Conservation (phyloP, 2,113 vertebrate species). For the Polyodon spathula region DNA sequence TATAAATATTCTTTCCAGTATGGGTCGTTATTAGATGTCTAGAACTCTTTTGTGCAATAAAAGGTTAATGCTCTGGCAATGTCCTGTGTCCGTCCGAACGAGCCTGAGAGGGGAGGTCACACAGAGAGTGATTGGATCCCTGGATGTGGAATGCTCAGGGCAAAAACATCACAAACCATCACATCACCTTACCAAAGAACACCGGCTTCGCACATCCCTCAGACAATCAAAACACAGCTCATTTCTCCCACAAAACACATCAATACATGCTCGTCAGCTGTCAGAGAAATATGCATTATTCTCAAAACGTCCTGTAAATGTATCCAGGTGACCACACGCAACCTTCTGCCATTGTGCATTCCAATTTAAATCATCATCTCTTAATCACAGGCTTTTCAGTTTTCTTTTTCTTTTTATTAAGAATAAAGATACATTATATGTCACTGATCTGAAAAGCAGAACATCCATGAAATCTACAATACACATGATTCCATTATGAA, state of each 20-base stretch:
- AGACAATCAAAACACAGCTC: slow-evolving; percentile 55
- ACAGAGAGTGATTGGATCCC: not conserved
- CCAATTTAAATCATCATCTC: too few relatives aligned
- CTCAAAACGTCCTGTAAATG: slow-evolving; percentile 52
- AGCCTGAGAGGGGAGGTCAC: not conserved
- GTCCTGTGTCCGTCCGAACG: not conserved
- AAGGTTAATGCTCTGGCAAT: not conserved
- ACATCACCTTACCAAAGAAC: slow-evolving; percentile 34
- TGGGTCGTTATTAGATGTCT: too few relatives aligned
- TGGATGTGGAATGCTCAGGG: not conserved
- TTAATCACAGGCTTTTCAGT: too few relatives aligned
- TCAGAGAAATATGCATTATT: slow-evolving; percentile 61
- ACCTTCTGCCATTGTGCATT: not conserved
- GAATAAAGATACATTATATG: too few relatives aligned
- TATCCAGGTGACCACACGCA: slow-evolving; percentile 20
- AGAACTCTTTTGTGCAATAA: not conserved
- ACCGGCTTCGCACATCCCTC: slow-evolving; percentile 23
- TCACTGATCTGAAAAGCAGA: too few relatives aligned
- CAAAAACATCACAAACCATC: slow-evolving; percentile 59
- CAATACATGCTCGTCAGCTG: slow-evolving; percentile 62
- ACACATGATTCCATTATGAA: too few relatives aligned
- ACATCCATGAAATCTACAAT: too few relatives aligned
- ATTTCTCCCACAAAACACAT: slow-evolving; percentile 63
- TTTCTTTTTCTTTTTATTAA: too few relatives aligned
- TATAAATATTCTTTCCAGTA: too few relatives aligned